Evolutionary conservation across 2,888 invertebrate species (phyloP).

Genomic region (Synergus gifuensis): DNA sequence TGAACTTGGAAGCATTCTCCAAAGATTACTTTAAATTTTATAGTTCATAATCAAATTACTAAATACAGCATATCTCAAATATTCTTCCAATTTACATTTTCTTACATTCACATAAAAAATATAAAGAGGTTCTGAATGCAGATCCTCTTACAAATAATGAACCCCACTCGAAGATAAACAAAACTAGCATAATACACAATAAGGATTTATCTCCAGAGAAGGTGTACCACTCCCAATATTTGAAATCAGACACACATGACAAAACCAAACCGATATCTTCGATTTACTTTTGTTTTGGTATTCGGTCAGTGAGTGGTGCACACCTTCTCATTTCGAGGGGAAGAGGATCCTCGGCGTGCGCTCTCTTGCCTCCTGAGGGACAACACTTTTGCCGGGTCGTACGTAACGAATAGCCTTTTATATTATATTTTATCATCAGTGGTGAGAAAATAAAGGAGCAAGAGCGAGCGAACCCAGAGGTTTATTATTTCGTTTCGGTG

Average conservation of each 20-base stretch:
- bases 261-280: conserved; percentile 8
- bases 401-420: conserved; percentile 68
- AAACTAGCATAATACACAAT: conserved; percentile 18
- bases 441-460: conserved; percentile 51
- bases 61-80: too few species aligned
- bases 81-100: too few species aligned
- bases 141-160: conserved; percentile 4
- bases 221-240: conserved; percentile 20
- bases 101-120: background rate
- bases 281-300: conserved; percentile 22
- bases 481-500: conserved; percentile 74
- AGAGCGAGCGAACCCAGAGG: conserved; percentile 50
- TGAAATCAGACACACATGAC: conserved; percentile 24
- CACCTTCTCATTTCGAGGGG: conserved; percentile 25
- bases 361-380: conserved; percentile 46
- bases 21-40: too few species aligned
- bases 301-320: conserved; percentile 6
- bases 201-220: conserved; percentile 7
- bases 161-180: background rate
- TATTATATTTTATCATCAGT: conserved; percentile 68
- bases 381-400: conserved; percentile 52
- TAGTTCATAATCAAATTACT: too few species aligned
- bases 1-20: too few species aligned
- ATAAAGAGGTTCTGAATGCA: background rate
- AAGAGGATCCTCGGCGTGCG: conserved; percentile 44